These are phyloP conservation scores for Astreopora myriophthalma DNA, from an alignment of 64 coral and sea anemone genomes.

Conservation along the genomic window DNA sequence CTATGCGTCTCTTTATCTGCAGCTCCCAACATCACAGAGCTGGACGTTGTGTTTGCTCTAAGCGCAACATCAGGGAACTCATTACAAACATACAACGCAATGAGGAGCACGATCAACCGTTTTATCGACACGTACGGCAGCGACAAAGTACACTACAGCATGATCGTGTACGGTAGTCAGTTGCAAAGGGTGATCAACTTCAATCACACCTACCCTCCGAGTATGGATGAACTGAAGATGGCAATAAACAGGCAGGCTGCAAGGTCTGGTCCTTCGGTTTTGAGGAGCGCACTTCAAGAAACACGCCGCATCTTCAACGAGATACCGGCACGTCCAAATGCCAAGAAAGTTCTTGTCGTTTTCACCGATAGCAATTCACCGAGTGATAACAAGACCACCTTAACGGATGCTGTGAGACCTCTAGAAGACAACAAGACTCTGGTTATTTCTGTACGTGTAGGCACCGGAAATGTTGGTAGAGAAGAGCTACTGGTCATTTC, in stretches of 20 bases:
- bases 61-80: constrained; percentile 54
- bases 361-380: constrained; percentile 67
- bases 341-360: constrained; percentile 79
- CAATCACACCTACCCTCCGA: constrained; percentile 28
- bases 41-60: constrained; percentile 72
- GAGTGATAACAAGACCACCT: background rate
- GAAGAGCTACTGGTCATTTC: constrained; percentile 3
- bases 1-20: too few species aligned
- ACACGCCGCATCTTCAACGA: constrained; percentile 51
- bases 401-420: background rate
- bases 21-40: constrained; percentile 2
- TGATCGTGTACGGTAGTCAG: constrained; percentile 57
- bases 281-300: constrained; percentile 58
- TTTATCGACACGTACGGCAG: constrained; percentile 69
- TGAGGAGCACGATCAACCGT: constrained; percentile 38
- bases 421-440: background rate
- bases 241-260: constrained; percentile 45
- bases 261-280: constrained; percentile 9
- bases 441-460: constrained; percentile 31
- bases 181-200: constrained; percentile 52
- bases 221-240: constrained; percentile 44
- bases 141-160: constrained; percentile 67
- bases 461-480: background rate
- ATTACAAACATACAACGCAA: constrained; percentile 19
- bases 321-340: constrained; percentile 29